Evolutionary conservation across 2,797 vertebrate species (phyloP), one percentile per base, ranked within the genome.

Genomic region (Picus viridis): DNA sequence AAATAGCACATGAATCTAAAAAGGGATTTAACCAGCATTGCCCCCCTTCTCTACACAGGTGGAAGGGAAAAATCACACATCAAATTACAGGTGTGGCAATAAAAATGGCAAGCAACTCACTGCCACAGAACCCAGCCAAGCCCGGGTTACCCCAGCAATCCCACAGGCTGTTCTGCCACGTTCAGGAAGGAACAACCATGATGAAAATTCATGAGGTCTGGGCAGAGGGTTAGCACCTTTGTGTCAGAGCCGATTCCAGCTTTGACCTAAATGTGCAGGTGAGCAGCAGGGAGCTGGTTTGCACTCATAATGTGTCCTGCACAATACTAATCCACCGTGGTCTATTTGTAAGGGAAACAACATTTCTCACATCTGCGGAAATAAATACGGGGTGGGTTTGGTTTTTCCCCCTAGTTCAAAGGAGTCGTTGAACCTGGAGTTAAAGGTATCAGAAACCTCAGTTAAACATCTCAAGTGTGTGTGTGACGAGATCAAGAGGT

Each of bases 81-180:
- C 43, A 15, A 73, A 59, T 27, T 11, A 39, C 47, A 69, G 0
- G 0, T 6, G 11, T 4, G 3, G 3, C 30, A 24, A 12, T 5
- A 53, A n/a, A 26, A 59, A n/a, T 8, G 32, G 39, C 14, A 34
- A 75, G 49, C 2, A 32, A 26, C 16, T 26, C 32, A 10, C 4
- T 63, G 43, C 83, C 61, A 71, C 16, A 41, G 4, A 76, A 39
- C 23, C 43, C 43, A 1, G 2, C 41, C 51, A 19, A 1, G 36
- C 24, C 12, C 13, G 4, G 2, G 8, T 9, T 10, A 30, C 23
- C 61, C 75, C 74, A 65, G 24, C 41, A 54, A 67, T 13, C 56
- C 32, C n/a, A 6, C 5, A 0, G 51, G 65, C 8, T 67, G 22
- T 9, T 72, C 49, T 49, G 49, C 73, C 57, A n/a, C 34, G 2